phyloP scores from a whole-genome alignment of 2,888 invertebrate species.

The Holacanthella duospinosa region DNA sequence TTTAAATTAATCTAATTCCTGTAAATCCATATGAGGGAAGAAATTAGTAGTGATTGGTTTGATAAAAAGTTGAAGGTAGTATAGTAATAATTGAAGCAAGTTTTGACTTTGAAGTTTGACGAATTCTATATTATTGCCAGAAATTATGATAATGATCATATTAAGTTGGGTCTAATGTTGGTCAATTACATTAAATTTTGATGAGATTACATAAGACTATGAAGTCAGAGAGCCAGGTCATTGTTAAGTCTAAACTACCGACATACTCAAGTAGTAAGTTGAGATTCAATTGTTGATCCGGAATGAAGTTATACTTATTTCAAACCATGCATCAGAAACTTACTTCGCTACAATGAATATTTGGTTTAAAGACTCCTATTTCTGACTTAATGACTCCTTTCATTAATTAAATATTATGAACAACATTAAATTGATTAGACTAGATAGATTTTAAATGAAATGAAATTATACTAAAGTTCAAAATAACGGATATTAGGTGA shows the following conservation, averaged over 20 bases:
- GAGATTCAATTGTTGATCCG: not conserved
- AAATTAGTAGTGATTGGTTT: too few species aligned
- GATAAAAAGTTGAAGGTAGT: too few species aligned
- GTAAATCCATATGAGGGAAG: too few species aligned
- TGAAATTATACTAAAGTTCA: not conserved
- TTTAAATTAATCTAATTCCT: too few species aligned
- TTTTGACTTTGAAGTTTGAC: too few species aligned
- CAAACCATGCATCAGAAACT: too few species aligned
- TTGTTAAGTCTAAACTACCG: not conserved
- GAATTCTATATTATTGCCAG: too few species aligned
- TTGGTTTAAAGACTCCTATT: not conserved
- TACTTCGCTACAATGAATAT: not conserved
- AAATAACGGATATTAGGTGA: slow-evolving; percentile 8
- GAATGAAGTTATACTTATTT: not conserved
- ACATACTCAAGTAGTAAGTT: not conserved
- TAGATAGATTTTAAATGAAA: not conserved
- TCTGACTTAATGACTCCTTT: not conserved
- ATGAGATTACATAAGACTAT: not conserved
- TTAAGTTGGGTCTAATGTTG: too few species aligned
- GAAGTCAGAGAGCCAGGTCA: not conserved
- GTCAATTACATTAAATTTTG: too few species aligned
- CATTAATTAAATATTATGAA: not conserved
- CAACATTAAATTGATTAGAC: not conserved
- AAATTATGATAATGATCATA: not conserved
- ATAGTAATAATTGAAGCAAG: too few species aligned